Conservation (phyloP, 2,888 invertebrate species). For the Nezara viridula region DNA sequence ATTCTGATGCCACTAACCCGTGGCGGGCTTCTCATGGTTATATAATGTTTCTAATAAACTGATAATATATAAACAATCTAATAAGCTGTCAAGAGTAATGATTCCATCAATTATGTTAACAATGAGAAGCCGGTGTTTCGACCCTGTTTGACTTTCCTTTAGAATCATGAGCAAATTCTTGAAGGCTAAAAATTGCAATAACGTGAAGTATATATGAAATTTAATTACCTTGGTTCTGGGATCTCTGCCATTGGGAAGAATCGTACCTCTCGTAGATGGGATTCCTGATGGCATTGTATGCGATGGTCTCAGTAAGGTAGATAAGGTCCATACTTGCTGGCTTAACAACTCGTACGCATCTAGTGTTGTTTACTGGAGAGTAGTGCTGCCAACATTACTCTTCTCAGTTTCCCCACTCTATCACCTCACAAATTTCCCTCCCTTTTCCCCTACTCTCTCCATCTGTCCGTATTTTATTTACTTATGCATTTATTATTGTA, state of each 20-base stretch:
- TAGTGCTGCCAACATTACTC: neutral
- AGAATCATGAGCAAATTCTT: too few species aligned
- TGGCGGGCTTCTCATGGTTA: neutral
- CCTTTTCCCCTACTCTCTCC: slow-evolving; percentile 59
- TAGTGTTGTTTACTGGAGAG: slow-evolving; percentile 58
- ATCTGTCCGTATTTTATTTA: neutral
- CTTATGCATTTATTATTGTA: neutral
- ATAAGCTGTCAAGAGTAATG: too few species aligned
- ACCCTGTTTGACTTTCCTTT: neutral
- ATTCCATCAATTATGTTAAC: neutral
- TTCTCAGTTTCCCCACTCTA: neutral
- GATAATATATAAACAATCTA: too few species aligned
- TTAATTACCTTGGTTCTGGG: slow-evolving; percentile 49
- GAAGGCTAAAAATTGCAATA: neutral
- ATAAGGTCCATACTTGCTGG: slow-evolving; percentile 72
- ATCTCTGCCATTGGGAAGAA: slow-evolving; percentile 66
- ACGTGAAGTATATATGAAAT: neutral
- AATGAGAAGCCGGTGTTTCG: neutral
- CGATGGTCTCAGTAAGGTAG: slow-evolving; percentile 73
- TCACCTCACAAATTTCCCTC: slow-evolving; percentile 61
- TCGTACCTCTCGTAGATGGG: slow-evolving; percentile 72
- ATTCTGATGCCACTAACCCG: neutral
- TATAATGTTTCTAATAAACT: neutral
- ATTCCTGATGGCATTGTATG: slow-evolving; percentile 71
- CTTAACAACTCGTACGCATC: slow-evolving; percentile 43